Conservation (phyloP, 2,888 invertebrate species). For the Lingula anatina region DNA sequence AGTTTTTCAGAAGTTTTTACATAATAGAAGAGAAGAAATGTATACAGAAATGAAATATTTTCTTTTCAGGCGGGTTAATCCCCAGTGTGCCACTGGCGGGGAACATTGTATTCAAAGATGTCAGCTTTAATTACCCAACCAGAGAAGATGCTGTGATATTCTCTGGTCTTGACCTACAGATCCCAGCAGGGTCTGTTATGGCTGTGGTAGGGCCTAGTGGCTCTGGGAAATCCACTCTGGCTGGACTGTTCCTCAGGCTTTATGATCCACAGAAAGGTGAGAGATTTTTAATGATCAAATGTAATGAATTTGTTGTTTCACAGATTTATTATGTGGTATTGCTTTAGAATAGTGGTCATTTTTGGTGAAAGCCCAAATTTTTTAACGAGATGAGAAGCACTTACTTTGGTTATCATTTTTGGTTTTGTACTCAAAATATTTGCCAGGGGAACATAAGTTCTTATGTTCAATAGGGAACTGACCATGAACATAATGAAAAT, state of each 20-base stretch:
- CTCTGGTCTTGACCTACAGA: conserved; percentile 62
- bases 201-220: conserved; percentile 90
- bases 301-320: too few relatives aligned
- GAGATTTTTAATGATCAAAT: background rate
- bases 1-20: too few relatives aligned
- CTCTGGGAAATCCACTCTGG: conserved; percentile 91
- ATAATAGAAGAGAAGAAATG: too few relatives aligned
- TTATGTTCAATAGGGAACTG: too few relatives aligned
- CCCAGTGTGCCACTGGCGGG: conserved; percentile 61
- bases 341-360: too few relatives aligned
- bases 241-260: conserved; percentile 70
- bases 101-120: conserved; percentile 68
- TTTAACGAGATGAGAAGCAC: background rate
- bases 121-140: conserved; percentile 70
- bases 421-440: background rate
- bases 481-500: too few relatives aligned
- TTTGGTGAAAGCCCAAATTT: too few relatives aligned
- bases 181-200: conserved; percentile 65
- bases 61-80: conserved; percentile 60
- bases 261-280: conserved; percentile 70
- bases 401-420: background rate
- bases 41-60: too few relatives aligned
- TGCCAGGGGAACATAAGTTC: conserved; percentile 5
- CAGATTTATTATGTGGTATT: too few relatives aligned
- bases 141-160: conserved; percentile 62